Evolutionary conservation across 2,113 vertebrate genomes (phyloP), one percentile per base, ranked within the genome.

Genomic region (Genyomyrus donnyi): DNA sequence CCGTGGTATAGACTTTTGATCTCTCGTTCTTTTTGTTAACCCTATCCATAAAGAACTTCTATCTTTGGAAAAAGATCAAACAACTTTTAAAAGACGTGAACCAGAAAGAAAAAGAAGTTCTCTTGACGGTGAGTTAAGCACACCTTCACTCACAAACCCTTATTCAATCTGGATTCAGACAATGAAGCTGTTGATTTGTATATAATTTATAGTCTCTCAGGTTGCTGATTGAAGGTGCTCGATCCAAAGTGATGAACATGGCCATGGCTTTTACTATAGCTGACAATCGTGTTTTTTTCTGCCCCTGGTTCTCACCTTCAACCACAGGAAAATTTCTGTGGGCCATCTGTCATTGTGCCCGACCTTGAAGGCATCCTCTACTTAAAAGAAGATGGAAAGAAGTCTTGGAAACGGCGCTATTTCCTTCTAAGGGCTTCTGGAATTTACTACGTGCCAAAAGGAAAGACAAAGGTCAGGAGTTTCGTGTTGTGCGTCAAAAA

Each of bases 371-470:
- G 96, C 49, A 94, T 96, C 88, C 97, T 99, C 92, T 95, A 97
- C 95, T 94, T 99, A 93, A 98, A 97, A 94, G 98, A 99, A 94
- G 98, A 99, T 66, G 98, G 98, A 87, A 99, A 98, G 93, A 99
- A 98, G 93, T 97, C 98, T 35, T 99, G 98, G 98, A 99, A 98
- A 90, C 97, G 95, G 53, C 96, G 97, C 24, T 98, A 98, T 93
- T 99, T 99, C 95, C 97, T 99, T 93, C 95, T 99, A 13, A 95
- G 98, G 85, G 98, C 98, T 92, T 99, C 98, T 90, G 98, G 98
- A 93, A 98, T 99, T 96, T 99, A 99, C 94, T 99, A 98, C 39
- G 97, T 98, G 42, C 98, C 98, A 92, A 99, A 98, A 95, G 98
- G 98, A 93, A 99, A 99, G 94, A 99, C 97, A 91, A 99, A 99